Percentiles rank a stretch among this genome's conserved stretches.
Evolutionary conservation across 2,113 vertebrate species (phyloP).

Genomic region (Urocitellus parryii): DNA sequence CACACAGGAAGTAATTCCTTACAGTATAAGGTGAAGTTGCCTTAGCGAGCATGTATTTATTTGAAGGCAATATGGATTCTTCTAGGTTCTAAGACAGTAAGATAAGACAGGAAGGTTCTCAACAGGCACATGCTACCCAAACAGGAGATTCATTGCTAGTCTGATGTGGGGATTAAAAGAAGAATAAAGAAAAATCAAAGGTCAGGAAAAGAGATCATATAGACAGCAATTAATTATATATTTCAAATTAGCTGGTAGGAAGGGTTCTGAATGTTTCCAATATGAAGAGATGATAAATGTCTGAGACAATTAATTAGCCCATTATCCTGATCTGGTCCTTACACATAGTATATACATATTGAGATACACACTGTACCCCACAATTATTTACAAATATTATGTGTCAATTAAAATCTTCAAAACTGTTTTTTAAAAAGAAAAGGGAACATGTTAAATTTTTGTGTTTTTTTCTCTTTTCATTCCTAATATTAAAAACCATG

Average conservation of each 20-base stretch:
- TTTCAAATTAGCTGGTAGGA: not conserved
- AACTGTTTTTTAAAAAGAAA: conserved; percentile 4
- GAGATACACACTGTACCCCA: not conserved
- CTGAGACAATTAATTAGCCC: not conserved
- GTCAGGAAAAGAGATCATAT: conserved; percentile 31
- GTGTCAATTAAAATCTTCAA: not conserved
- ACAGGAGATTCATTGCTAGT: not conserved
- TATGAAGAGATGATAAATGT: not conserved
- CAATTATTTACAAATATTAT: not conserved
- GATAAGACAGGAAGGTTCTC: not conserved
- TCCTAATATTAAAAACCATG: conserved; percentile 46
- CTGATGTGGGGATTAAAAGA: not conserved
- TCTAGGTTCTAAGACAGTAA: conserved; percentile 28
- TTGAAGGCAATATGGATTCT: conserved; percentile 15
- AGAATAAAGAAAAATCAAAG: conserved; percentile 37
- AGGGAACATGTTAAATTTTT: not conserved
- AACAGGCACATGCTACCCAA: not conserved
- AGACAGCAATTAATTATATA: not conserved
- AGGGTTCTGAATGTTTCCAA: not conserved
- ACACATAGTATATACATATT: not conserved
- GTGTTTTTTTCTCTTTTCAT: conserved; percentile 34
- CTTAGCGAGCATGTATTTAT: conserved; percentile 31
- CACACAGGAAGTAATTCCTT: conserved; percentile 31
- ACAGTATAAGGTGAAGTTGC: not conserved
- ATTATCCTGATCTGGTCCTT: not conserved